Evolutionary conservation across 30 jellyfish, hydroid and myxozoan species (phyloP), one percentile per base, ranked within the genome.

Genomic region (Aurelia sp.): DNA sequence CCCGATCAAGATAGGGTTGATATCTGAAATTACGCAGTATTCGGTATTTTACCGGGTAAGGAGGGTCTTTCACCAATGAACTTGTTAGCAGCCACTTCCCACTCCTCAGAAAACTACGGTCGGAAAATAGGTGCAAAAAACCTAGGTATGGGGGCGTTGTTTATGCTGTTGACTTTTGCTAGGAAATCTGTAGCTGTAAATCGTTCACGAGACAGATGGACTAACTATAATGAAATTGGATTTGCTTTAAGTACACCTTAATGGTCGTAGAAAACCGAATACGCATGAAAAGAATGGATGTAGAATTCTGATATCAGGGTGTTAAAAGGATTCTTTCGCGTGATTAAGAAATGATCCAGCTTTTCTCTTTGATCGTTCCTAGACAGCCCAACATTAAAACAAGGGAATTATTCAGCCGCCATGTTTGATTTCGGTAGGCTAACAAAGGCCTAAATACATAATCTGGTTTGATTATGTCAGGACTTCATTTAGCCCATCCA

Each of bases 261-360:
- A 59, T 59, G 69, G 69, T 59, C 33, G 33, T 9, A 59, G 23
- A 59, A 59, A 59, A 59, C 69, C 69, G 33, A 59, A 59, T 21
- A 59, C 30, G 16, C 69, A 59, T 21, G 33, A 59, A 59, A 21
- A n/a, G 69, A 59, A 31, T 17, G 62, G 66, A 51, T 19, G 51
- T 64, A 40, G 80, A 52, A 81, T 81, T 67, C 59, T 22, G 55
- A 81, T 68, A 57, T 17, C 79, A 18, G 74, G 40, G 82, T 81
- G 91, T 57, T 91, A 90, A 67, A 90, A 48, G 86, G 88, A 72
- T 76, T 69, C 89, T 64, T 73, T 76, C 66, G 79, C 74, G 51
- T 66, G 92, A 66, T 71, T 72, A 18, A 6, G 65, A 57, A 60
- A 20, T 73, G 68, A 73, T 71, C 86, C 27, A 68, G 18, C 62